Base-by-base conservation (phyloP, 2,113 vertebrate species). In the Xiphophorus maculatus region DNA sequence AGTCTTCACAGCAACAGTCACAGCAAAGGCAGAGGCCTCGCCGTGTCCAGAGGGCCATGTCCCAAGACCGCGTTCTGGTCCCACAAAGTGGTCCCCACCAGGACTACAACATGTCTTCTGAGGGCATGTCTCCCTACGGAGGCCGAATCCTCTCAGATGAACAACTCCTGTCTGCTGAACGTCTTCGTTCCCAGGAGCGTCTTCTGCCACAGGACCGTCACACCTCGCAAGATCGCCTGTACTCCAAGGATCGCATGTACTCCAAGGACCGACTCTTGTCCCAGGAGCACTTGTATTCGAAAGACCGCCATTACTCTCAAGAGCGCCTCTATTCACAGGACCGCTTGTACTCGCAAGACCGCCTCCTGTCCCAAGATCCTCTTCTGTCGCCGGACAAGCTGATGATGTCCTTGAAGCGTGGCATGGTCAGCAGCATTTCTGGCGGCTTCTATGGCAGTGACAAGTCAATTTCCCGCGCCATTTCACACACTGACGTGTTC, bases 401-500 rank as follows among this genome's bases (percentile, higher is more conserved):
- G 79, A 93, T 96, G 94, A 94, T 94, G 94, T 95, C 95, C 13
- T 85, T 95, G 69, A 96, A 95, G 92, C 94, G 96, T 4, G 91
- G 93, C 71, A 90, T 92, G 85, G 91, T 92, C 74, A 81, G 88
- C 83, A 92, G 88, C 74, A 74, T 88, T 69, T 92, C 92, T 4
- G 92, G 92, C 0, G 92, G 90, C 1, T 96, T 97, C 0, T 95
- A 88, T 1, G 96, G 97, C 87, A 96, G 95, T 0, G 96, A 98
- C 90, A 96, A 95, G 93, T 95, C 96, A 1, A 96, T 98, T 93
- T 98, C 97, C 0, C 95, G 96, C 63, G 97, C 97, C 30, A 90
- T 99, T 93, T 99, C 97, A 0, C 97, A 99, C 94, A 98, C 97
- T 17, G 98, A 99, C 2, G 96, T 99, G 93, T 98, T 98, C 88